phyloP scores from a whole-genome alignment of 2,113 vertebrate species.

The Eclectus roratus region DNA sequence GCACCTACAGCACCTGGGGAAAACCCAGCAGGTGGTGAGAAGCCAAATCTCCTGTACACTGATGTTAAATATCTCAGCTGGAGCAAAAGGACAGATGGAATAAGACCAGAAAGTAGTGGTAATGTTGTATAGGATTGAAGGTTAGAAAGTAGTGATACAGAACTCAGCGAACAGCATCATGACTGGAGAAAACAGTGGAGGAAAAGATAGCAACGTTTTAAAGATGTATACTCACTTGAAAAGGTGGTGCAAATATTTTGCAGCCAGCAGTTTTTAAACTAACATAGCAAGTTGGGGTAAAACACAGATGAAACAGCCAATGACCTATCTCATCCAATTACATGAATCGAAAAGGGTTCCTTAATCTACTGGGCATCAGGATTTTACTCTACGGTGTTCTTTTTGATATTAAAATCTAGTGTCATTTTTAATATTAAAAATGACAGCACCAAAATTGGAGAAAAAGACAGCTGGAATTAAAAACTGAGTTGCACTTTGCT shows the following conservation, averaged over 20 bases:
- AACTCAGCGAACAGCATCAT: background rate
- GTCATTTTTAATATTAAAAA: background rate
- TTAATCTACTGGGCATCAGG: background rate
- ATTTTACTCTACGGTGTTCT: background rate
- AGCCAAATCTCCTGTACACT: background rate
- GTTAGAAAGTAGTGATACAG: background rate
- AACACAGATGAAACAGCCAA: background rate
- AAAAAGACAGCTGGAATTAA: background rate
- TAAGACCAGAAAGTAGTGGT: background rate
- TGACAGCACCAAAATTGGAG: background rate
- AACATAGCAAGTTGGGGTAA: background rate
- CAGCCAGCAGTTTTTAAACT: background rate
- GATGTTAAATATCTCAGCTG: background rate
- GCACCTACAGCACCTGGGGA: background rate
- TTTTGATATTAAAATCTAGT: background rate
- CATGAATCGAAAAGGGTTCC: background rate
- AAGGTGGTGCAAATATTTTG: background rate
- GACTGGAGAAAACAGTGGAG: background rate
- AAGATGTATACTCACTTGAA: background rate
- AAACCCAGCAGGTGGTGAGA: background rate
- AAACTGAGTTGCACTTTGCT: background rate
- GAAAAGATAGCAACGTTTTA: background rate
- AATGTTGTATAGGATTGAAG: background rate
- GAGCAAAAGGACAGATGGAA: background rate
- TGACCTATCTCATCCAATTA: background rate